A percentile compares a stretch with the other conserved stretches of the same genome.
Conservation (phyloP, 2,797 vertebrate genomes). For the Danio albolineatus region DNA sequence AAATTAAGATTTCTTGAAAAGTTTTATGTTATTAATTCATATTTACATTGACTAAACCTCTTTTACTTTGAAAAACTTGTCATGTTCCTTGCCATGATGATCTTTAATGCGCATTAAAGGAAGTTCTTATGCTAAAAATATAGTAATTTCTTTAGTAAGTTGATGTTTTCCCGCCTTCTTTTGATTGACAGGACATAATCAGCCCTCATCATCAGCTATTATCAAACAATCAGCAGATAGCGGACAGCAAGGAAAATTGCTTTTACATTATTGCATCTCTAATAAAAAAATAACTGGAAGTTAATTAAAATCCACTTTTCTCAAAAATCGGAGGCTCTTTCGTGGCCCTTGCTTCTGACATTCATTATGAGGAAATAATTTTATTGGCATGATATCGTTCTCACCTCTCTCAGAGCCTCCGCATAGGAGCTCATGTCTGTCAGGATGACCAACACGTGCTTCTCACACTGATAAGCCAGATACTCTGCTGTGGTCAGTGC, state of each 20-base stretch:
- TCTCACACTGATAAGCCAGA: constrained; percentile 90
- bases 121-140: too few species aligned
- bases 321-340: not conserved
- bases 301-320: constrained; percentile 1
- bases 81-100: too few species aligned
- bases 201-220: not conserved
- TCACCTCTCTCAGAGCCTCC: constrained; percentile 87
- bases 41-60: too few species aligned
- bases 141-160: not conserved
- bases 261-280: not conserved
- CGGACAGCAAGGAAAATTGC: not conserved
- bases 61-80: too few species aligned
- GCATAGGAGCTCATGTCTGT: constrained; percentile 92
- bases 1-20: too few species aligned
- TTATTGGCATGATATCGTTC: not conserved
- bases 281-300: not conserved
- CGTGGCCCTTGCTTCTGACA: not conserved
- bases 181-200: not conserved
- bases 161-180: not conserved
- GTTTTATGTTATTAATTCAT: too few species aligned
- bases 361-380: not conserved
- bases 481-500: constrained; percentile 87
- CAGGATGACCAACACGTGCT: constrained; percentile 88
- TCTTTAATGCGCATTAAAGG: too few species aligned
- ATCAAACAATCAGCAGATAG: not conserved